Evolutionary conservation across 2,888 invertebrate genomes (phyloP), one percentile per base, ranked within the genome.

Genomic region (Palloptera scutellata): DNA sequence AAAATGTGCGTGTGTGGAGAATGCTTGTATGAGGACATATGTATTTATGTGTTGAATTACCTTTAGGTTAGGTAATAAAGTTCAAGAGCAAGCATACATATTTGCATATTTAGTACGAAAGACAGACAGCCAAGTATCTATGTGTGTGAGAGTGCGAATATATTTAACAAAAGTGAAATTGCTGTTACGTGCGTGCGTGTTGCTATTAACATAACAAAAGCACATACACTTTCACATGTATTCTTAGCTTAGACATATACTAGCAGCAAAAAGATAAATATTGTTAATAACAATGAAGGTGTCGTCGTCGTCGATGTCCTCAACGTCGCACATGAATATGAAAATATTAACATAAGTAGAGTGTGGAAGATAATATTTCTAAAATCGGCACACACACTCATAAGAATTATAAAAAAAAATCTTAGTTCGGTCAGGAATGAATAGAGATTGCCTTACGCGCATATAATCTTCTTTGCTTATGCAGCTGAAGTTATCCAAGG

Each of bases 101-200:
- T 30, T 64, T 42, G 20, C 58, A 20, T 62, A 20, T 43, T 4
- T 13, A 30, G 12, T 43, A 52, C 30, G 42, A 12, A 12, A 20
- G 10, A 48, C 10, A 9, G n/a, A 20, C 48, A 15, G 30, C 15
- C 19, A 15, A 43, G 51, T 60, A 51, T 43, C 42, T 13, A 8
- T 45, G 41, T 12, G 10, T 51, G 19, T 45, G 10, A 11, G 60
- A 43, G 20, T 12, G 15, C 19, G 5, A 42, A 43, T 19, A 43
- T 57, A 15, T 61, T 64, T 65, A 61, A 61, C 64, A 65, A 65
- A 65, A 68, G 61, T 65, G 59, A 68, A 68, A 68, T 66, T 69
- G 66, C 53, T 69, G 59, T 59, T 69, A 69, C 66, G 69, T 66
- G 69, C 63, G 60, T 69, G 66, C 66, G 69, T 69, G 69, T 19